These are phyloP conservation scores for Notodonta ziczac DNA, from an alignment of 2,888 invertebrate species.

Conservation along the genomic window DNA sequence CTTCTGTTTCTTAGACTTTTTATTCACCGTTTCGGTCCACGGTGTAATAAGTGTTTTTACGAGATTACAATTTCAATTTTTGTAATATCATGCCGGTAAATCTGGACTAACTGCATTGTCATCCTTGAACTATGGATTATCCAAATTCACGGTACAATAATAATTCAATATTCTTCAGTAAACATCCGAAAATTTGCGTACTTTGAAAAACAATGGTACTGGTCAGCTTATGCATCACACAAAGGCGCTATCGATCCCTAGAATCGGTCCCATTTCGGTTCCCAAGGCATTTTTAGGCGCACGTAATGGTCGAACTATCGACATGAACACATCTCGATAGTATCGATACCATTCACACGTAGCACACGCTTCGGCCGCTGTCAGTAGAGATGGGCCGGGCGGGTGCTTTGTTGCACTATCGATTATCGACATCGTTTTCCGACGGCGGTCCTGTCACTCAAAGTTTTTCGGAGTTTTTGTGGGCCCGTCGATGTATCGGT, in stretches of 20 bases:
- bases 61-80: not conserved
- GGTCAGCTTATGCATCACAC: conserved; percentile 25
- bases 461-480: conserved; percentile 73
- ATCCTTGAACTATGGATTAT: not conserved
- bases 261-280: conserved; percentile 64
- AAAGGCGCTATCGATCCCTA: conserved; percentile 47
- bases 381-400: conserved; percentile 76
- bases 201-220: conserved; percentile 18
- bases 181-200: not conserved
- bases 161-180: not conserved
- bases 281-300: conserved; percentile 62
- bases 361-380: conserved; percentile 79
- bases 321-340: conserved; percentile 71
- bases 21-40: not conserved
- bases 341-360: conserved; percentile 83
- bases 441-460: conserved; percentile 84
- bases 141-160: not conserved
- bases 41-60: not conserved
- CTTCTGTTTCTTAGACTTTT: conserved; percentile 5
- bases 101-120: not conserved
- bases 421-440: conserved; percentile 78
- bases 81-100: not conserved
- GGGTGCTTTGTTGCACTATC: conserved; percentile 78
- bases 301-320: conserved; percentile 77
- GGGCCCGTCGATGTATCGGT: conserved; percentile 64